Evolutionary conservation across 2,888 invertebrate species (phyloP).

Genomic region (Phortica okadai): DNA sequence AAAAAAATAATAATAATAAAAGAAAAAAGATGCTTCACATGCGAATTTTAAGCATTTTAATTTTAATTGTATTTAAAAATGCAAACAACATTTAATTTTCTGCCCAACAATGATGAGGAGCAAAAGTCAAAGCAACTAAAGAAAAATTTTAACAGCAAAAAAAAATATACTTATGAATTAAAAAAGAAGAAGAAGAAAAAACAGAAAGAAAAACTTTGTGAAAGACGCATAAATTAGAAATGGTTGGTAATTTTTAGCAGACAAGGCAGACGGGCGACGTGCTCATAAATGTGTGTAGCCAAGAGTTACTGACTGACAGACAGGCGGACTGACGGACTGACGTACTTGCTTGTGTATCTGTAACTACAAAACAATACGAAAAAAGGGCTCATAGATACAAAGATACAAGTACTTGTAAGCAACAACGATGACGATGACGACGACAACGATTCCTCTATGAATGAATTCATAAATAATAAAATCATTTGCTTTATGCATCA

Average conservation of each 20-base stretch:
- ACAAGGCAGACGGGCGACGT: conserved; percentile 34
- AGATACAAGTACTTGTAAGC: conserved; percentile 2
- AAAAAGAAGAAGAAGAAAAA: conserved; percentile 28
- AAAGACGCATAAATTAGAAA: conserved; percentile 69
- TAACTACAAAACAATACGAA: conserved; percentile 12
- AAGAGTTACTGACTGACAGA: conserved; percentile 9
- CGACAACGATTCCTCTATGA: not conserved
- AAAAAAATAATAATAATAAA: conserved; percentile 2
- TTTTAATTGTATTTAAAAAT: conserved; percentile 33
- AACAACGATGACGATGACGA: not conserved
- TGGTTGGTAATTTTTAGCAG: conserved; percentile 63
- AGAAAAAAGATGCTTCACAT: conserved; percentile 2
- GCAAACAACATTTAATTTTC: conserved; percentile 29
- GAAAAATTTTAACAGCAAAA: not conserved
- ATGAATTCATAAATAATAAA: conserved; percentile 15
- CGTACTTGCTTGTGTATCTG: not conserved
- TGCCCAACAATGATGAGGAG: not conserved
- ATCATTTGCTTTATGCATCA: conserved; percentile 5
- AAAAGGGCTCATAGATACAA: not conserved
- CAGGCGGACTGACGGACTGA: not conserved
- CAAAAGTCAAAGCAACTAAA: conserved; percentile 21
- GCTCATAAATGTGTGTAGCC: conserved; percentile 51
- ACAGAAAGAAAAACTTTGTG: conserved; percentile 43
- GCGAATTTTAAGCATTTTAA: conserved; percentile 13
- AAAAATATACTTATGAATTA: not conserved